Conservation (phyloP, 64 coral and sea anemone species). For the Exaiptasia diaphana region DNA sequence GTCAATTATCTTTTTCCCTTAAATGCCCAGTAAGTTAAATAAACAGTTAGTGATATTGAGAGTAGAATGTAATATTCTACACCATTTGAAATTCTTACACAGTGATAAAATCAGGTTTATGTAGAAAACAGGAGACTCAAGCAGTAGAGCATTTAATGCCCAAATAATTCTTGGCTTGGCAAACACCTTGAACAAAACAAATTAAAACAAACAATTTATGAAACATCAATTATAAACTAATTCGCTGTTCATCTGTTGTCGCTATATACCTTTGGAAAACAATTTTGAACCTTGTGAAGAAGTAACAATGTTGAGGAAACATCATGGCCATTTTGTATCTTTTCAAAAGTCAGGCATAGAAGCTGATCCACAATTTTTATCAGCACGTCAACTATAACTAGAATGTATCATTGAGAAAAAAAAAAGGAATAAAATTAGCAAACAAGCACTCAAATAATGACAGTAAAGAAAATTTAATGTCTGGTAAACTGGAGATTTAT, state of each 20-base stretch:
- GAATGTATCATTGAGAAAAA: background rate
- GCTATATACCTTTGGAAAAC: constrained; percentile 8
- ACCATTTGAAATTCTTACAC: too few relatives aligned
- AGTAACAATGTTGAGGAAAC: constrained; percentile 12
- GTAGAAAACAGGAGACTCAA: constrained; percentile 1
- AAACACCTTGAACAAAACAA: constrained; percentile 17
- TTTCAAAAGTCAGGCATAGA: constrained; percentile 38
- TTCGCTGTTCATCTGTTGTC: too few relatives aligned
- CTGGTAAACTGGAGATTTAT: too few relatives aligned
- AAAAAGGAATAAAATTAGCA: background rate
- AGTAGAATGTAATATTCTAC: background rate
- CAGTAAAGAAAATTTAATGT: background rate
- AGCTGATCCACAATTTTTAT: constrained; percentile 38
- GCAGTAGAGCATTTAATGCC: constrained; percentile 37
- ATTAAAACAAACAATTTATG: background rate
- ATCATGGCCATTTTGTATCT: background rate
- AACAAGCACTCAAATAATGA: background rate
- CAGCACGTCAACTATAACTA: background rate
- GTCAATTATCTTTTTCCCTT: background rate
- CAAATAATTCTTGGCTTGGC: background rate
- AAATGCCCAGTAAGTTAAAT: background rate
- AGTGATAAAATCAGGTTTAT: constrained; percentile 1
- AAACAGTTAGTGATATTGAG: background rate
- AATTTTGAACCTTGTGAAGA: constrained; percentile 3
- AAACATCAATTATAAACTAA: too few relatives aligned